phyloP scores from a whole-genome alignment of 2,797 vertebrate species.

The Sebastes nivosus region DNA sequence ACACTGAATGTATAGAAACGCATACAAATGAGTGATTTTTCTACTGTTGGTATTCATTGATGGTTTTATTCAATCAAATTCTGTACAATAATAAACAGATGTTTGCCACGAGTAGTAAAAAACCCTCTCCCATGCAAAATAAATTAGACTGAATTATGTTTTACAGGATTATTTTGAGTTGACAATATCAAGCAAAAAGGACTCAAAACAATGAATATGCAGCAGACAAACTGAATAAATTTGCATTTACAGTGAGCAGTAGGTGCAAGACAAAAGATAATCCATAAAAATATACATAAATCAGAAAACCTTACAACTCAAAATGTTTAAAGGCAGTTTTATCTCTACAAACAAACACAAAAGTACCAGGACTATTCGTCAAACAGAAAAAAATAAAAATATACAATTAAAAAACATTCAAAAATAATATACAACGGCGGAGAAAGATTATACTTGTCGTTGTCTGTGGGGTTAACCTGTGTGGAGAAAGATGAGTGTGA shows the following conservation, averaged over 20 bases:
- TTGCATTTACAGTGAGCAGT: conserved; percentile 37
- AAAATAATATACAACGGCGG: conserved; percentile 61
- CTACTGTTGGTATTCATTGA: conserved; percentile 12
- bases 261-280: conserved; percentile 50
- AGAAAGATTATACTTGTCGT: conserved; percentile 19
- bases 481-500: conserved; percentile 3
- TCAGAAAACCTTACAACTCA: conserved; percentile 10
- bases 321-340: conserved; percentile 11
- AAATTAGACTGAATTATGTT: conserved; percentile 67
- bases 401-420: conserved; percentile 40
- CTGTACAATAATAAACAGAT: conserved; percentile 70
- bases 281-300: conserved; percentile 21
- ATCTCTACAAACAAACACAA: conserved; percentile 25
- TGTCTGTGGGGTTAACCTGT: conserved; percentile 68
- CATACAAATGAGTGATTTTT: not conserved
- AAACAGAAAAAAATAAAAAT: conserved; percentile 25
- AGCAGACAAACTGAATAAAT: conserved; percentile 1
- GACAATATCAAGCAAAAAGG: conserved; percentile 25
- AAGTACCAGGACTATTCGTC: not conserved
- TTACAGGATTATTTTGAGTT: conserved; percentile 41
- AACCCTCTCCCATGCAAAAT: conserved; percentile 59
- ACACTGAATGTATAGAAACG: not conserved
- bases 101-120: conserved; percentile 52
- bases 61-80: conserved; percentile 70
- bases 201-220: conserved; percentile 24